Evolutionary conservation across 2,888 invertebrate genomes (phyloP).

Genomic region (Tortrix viridana): DNA sequence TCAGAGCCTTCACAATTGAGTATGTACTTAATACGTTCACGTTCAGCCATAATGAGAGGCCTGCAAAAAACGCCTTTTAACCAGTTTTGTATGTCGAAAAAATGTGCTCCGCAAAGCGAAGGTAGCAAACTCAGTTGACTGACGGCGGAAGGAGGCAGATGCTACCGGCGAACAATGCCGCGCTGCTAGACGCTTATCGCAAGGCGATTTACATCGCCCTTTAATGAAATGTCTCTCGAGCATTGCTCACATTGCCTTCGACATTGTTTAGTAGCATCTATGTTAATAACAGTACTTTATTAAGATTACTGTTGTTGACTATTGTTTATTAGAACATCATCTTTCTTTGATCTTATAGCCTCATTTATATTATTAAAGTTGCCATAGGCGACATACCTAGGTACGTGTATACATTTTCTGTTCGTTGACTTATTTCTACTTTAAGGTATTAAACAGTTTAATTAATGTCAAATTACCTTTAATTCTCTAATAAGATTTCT

Average conservation of each 20-base stretch:
- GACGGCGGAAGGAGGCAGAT: slow-evolving; percentile 13
- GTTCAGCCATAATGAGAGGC: too few relatives aligned
- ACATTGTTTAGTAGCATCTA: background rate
- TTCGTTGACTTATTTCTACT: slow-evolving; percentile 10
- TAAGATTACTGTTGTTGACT: too few relatives aligned
- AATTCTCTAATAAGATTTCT: slow-evolving; percentile 94
- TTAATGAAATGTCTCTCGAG: slow-evolving; percentile 24
- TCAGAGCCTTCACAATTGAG: background rate
- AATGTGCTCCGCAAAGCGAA: slow-evolving; percentile 5
- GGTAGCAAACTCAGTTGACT: slow-evolving; percentile 17
- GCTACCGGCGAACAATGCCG: slow-evolving; percentile 22
- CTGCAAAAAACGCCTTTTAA: too few relatives aligned
- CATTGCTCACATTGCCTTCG: slow-evolving; percentile 18
- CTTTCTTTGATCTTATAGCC: too few relatives aligned
- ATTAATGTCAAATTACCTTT: slow-evolving; percentile 80
- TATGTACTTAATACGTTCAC: too few relatives aligned
- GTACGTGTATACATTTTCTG: too few relatives aligned
- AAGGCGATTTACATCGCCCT: slow-evolving; percentile 23
- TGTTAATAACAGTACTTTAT: too few relatives aligned
- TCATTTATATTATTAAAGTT: too few relatives aligned
- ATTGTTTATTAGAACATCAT: too few relatives aligned
- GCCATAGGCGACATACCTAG: background rate
- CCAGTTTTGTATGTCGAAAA: slow-evolving; percentile 8
- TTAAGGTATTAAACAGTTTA: slow-evolving; percentile 19
- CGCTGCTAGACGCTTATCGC: slow-evolving; percentile 27